Base-by-base conservation (phyloP, 2,888 invertebrate species). In the Chloroclysta siterata region DNA sequence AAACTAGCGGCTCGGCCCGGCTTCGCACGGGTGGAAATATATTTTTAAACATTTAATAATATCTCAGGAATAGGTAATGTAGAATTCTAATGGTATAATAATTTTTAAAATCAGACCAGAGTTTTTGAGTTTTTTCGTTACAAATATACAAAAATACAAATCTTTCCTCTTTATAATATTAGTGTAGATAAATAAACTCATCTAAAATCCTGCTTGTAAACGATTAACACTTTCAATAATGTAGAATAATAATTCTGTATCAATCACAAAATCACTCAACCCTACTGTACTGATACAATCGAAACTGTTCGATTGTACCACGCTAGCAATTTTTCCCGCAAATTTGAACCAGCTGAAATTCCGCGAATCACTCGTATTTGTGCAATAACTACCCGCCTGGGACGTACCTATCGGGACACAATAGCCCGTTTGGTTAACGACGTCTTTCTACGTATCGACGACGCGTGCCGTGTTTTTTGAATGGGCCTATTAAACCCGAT, bases 371-470 rank as follows among this genome's bases (percentile, higher is more conserved):
- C 56, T 81, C 77, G 80, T 81, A 84, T 83, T 85, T 81, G 82
- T 80, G 84, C 85, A 86, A 88, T 83, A 85, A 85, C 82, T 80
- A 83, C 77, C 78, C 81, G 78, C 75, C 71, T 85, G 77, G 84
- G 89, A 88, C 88, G 86, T 86, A 81, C 87, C 84, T 81, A 83
- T 84, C 87, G 88, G 69, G 71, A 74, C 69, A 87, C 86, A 88
- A 88, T 85, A 78, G 83, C 80, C 84, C 82, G 81, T 90, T 89
- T 89, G 90, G 89, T 91, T 90, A 91, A 91, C 89, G 89, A 89
- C 87, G 80, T 88, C 82, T 89, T 85, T 88, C 84, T 87, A 85
- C 80, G 84, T 80, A 76, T 77, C 74, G 76, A 78, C 82, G 83
- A 80, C 83, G 84, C 86, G 89, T 88, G 88, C 82, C 80, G 79